Evolutionary conservation across 1,140 invertebrate species (phyloP), one percentile per base, ranked within the genome.

Genomic region (Leptinotarsa undecemlineata): DNA sequence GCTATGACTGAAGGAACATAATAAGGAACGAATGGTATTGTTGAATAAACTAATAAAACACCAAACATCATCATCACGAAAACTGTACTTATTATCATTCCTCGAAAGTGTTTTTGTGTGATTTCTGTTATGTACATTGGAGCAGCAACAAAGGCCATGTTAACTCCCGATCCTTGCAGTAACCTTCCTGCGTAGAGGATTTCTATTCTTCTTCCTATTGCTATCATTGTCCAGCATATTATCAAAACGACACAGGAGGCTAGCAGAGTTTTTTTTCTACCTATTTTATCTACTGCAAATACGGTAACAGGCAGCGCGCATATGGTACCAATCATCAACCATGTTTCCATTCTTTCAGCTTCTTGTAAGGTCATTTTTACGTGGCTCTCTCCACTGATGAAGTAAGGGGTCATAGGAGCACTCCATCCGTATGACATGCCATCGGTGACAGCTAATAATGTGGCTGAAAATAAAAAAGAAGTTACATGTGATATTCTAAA

Each of bases 251-350:
- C 23, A 0, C 88, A 84, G 0, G 90, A 84, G 1, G 89, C 61
- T 13, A 91, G 81, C 6, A 93, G 87, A 0, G 89, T 87, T 14
- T 82, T 82, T 81, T 90, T 92, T 3, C 92, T 83, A 2, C 93
- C 92, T 47, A 90, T 77, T 78, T 86, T 88, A 78, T 93, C 90
- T 3, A 92, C 86, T 11, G 87, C 71, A 61, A 78, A 79, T 14
- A 86, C 76, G 57, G 86, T 87, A 14, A 89, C 87, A 4, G 89
- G 84, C 0, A 90, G 89, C 3, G 90, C 90, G 0, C 86, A 77
- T 57, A 91, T 86, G 2, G 88, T 90, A 1, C 90, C 90, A 21
- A 92, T 81, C 4, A 90, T 88, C 51, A 90, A 84, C 4, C 92
- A 77, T 0, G 89, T 89, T 23, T 90, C 87, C 20, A 92, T 84